These are phyloP conservation scores for Rhagonycha fulva DNA, from an alignment of 2,888 invertebrate genomes.

Conservation along the genomic window DNA sequence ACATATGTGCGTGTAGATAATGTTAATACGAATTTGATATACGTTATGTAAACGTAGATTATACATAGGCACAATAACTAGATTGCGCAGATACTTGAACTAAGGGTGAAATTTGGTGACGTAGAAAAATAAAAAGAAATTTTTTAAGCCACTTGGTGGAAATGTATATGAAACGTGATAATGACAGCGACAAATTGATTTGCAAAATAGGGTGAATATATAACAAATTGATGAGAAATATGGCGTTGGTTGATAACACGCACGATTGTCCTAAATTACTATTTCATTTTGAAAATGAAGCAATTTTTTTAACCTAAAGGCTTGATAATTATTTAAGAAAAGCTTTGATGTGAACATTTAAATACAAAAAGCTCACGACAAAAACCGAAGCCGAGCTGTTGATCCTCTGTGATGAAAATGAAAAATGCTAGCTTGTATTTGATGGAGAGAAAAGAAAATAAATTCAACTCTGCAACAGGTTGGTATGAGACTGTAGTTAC, in stretches of 20 bases:
- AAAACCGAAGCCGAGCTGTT: slow-evolving; percentile 17
- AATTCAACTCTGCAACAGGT: slow-evolving; percentile 36
- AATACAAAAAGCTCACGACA: slow-evolving; percentile 10
- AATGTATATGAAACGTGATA: slow-evolving; percentile 28
- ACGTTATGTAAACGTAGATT: not conserved
- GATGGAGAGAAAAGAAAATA: slow-evolving; percentile 33
- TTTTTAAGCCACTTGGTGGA: slow-evolving; percentile 21
- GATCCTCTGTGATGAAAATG: slow-evolving; percentile 35
- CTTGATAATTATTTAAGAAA: not conserved
- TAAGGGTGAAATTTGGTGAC: not conserved
- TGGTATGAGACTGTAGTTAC: slow-evolving; percentile 30
- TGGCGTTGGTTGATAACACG: not conserved
- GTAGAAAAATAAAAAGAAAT: slow-evolving; percentile 8
- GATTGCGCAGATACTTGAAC: not conserved
- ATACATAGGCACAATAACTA: not conserved
- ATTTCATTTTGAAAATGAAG: not conserved
- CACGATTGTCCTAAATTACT: not conserved
- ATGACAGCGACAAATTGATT: slow-evolving; percentile 35
- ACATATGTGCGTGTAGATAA: not conserved
- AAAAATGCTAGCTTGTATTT: slow-evolving; percentile 34
- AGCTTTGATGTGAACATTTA: not conserved
- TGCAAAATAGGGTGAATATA: slow-evolving; percentile 27
- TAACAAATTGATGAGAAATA: slow-evolving; percentile 7
- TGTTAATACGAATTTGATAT: not conserved
- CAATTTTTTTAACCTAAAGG: not conserved